Base-by-base conservation (phyloP, 2,888 invertebrate genomes). In the Ellobium chinense region DNA sequence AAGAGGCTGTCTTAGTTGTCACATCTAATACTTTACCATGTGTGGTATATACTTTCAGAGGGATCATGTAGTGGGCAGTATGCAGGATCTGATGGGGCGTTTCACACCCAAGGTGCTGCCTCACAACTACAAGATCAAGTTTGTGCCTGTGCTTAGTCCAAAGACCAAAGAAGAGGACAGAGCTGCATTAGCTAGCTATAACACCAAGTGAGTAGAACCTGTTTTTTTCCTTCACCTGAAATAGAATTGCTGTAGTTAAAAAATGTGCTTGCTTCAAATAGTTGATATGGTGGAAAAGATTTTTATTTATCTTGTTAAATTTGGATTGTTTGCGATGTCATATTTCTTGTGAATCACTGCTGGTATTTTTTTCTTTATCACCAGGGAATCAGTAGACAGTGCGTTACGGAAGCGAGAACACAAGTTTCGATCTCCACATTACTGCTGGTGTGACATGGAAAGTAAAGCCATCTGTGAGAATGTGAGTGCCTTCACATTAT, bases 371-470 rank as follows among this genome's bases (percentile, higher is more conserved):
- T n/a, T 70, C 62, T 39, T 31, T 66, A 36, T 34, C 72, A 76
- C 29, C 75, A 85, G 82, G 63, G 83, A 84, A 29, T 34, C 54
- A 21, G 73, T 79, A 18, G 82, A 84, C 65, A 31, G 29, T 4
- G 66, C 75, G 21, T 69, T 83, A 24, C 78, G 89, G 37, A 74
- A 78, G n/a, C 62, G 84, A 34, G 83, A 86, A 12, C 91, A 91
- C 75, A n/a, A 79, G 4, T 83, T 88, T 29, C 79, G 90, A 31
- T 82, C 86, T 14, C 78, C 85, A 76, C 73, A 79, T 1, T 89
- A 87, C 80, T 91, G 91, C 72, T 91, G 91, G 91, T 91, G 91
- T 87, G 90, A 91, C 78, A 88, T 87, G 58, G 91, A 91, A 65
- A 76, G 83, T n/a, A 72, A 84, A 9, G 90, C 89, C 73, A 82